phyloP scores from a whole-genome alignment of 2,797 vertebrate genomes.

The Crypturellus tataupa region DNA sequence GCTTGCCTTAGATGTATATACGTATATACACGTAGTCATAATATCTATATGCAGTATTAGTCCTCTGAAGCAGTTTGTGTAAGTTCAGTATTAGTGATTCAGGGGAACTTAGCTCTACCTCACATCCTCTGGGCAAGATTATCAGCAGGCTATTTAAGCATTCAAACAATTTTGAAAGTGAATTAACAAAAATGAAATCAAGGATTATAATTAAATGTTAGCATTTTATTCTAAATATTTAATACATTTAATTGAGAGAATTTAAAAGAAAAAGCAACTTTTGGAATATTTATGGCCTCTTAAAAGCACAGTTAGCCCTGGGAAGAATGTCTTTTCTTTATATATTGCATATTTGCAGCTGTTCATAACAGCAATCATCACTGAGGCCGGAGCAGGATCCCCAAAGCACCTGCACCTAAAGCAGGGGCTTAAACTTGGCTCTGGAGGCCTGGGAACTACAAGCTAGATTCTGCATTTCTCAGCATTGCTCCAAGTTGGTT shows the following conservation, averaged over 20 bases:
- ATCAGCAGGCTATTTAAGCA: not conserved
- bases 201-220: not conserved
- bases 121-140: not conserved
- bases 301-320: not conserved
- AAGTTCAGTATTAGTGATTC: not conserved
- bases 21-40: not conserved
- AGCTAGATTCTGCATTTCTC: not conserved
- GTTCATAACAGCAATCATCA: not conserved
- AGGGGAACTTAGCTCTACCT: not conserved
- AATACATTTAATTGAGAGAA: not conserved
- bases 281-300: not conserved
- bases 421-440: accelerated
- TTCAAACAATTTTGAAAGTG: not conserved
- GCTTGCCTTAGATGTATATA: not conserved
- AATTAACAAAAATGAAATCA: not conserved
- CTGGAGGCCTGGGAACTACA: not conserved
- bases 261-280: not conserved
- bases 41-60: not conserved
- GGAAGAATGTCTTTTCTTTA: accelerated
- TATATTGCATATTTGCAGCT: accelerated
- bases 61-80: not conserved
- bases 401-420: not conserved
- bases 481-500: not conserved
- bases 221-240: not conserved
- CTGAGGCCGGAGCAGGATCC: accelerated